A percentile compares a stretch with the other conserved stretches of the same genome.
These are phyloP conservation scores for Nipponacmea schrenckii DNA, from an alignment of 2,888 invertebrate species.

Conservation along the genomic window DNA sequence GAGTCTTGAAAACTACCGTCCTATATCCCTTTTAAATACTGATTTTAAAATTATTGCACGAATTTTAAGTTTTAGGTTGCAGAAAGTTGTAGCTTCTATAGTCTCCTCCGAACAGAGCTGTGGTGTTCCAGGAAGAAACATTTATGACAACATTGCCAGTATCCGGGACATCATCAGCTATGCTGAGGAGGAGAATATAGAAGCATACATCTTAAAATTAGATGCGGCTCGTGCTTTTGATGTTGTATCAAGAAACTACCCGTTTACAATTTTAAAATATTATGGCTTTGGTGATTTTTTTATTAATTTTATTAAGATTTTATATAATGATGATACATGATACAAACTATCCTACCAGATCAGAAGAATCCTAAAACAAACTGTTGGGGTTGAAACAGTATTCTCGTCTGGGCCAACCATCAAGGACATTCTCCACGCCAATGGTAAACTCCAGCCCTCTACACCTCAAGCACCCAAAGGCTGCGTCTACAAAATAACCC, in stretches of 20 bases:
- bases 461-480: no score
- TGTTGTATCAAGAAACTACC: constrained; percentile 33
- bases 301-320: constrained; percentile 12
- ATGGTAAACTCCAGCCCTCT: no score
- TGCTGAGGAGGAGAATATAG: constrained; percentile 34
- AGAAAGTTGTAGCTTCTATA: constrained; percentile 26
- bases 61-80: constrained; percentile 30
- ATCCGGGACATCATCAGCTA: constrained; percentile 34
- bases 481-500: no score
- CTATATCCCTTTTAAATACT: constrained; percentile 38
- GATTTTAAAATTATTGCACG: constrained; percentile 41
- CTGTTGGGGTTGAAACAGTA: no score
- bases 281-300: constrained; percentile 10
- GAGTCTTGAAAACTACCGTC: constrained; percentile 38
- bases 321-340: neutral
- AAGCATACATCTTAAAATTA: constrained; percentile 32
- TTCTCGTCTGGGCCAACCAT: no score
- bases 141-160: constrained; percentile 39
- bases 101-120: constrained; percentile 39
- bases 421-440: no score
- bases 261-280: constrained; percentile 22
- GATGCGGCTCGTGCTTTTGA: constrained; percentile 46
- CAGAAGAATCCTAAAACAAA: no score
- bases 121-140: constrained; percentile 34
- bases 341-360: no score